Evolutionary conservation across 2,888 invertebrate genomes (phyloP).

Genomic region (Enchytraeus crypticus): DNA sequence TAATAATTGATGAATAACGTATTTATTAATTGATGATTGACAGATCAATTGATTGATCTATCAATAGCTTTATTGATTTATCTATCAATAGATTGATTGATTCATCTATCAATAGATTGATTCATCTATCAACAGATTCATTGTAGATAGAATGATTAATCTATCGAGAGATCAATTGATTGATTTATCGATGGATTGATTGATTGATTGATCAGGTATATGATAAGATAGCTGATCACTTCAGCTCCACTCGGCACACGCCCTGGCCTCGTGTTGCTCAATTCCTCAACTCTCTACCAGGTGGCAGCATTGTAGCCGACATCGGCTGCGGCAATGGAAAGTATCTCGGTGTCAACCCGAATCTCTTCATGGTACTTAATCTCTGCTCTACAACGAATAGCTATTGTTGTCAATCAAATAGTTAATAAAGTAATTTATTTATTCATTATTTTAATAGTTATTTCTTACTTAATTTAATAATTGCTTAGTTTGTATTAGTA

Average conservation of each 20-base stretch:
- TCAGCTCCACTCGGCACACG: conserved; percentile 84
- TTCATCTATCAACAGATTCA: no score
- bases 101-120: no score
- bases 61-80: no score
- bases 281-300: conserved; percentile 58
- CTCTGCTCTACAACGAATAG: no score
- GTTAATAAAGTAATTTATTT: background rate
- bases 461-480: background rate
- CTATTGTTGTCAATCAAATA: conserved; percentile 8
- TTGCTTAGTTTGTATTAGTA: no score
- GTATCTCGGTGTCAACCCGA: conserved; percentile 63
- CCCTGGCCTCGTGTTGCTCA: conserved; percentile 83
- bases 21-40: no score
- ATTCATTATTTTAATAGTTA: background rate
- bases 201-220: conserved; percentile 79
- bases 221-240: conserved; percentile 85
- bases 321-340: conserved; percentile 98
- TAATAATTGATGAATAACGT: no score
- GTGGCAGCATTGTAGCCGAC: conserved; percentile 67
- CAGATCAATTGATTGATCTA: no score
- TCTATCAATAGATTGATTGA: no score
- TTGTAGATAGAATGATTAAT: no score
- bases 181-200: no score
- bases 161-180: no score
- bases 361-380: conserved; percentile 18